phyloP scores from a whole-genome alignment of 2,888 invertebrate genomes.

The Eupithecia exiguata region DNA sequence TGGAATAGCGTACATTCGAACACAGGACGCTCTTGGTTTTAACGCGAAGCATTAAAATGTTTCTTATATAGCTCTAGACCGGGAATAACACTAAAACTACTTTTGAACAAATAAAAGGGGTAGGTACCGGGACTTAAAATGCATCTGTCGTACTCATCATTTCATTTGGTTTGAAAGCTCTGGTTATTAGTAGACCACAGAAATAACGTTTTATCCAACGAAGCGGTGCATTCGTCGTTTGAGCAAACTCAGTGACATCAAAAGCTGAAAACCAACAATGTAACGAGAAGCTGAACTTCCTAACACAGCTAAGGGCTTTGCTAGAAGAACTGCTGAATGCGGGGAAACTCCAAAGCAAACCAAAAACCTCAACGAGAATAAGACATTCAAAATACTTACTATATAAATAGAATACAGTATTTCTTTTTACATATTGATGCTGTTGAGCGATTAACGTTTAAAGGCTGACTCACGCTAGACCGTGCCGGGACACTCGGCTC shows the following conservation, averaged over 20 bases:
- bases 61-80: not conserved
- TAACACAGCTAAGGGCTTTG: not conserved
- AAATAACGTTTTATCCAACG: constrained; percentile 18
- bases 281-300: constrained; percentile 7
- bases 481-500: no score
- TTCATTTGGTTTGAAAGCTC: not conserved
- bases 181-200: not conserved
- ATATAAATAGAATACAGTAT: not conserved
- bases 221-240: constrained; percentile 29
- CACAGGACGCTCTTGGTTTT: no score
- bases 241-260: constrained; percentile 18
- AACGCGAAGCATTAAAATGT: no score
- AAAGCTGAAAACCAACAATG: constrained; percentile 32
- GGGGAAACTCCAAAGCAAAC: not conserved
- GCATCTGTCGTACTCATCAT: not conserved
- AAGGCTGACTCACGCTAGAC: no score
- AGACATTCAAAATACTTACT: not conserved
- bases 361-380: not conserved
- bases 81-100: not conserved
- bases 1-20: not conserved
- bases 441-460: not conserved
- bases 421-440: not conserved
- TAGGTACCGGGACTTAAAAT: no score
- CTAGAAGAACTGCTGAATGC: not conserved
- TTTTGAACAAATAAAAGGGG: not conserved